These are phyloP conservation scores for Scomber scombrus DNA, from an alignment of 2,113 vertebrate species.

Conservation along the genomic window DNA sequence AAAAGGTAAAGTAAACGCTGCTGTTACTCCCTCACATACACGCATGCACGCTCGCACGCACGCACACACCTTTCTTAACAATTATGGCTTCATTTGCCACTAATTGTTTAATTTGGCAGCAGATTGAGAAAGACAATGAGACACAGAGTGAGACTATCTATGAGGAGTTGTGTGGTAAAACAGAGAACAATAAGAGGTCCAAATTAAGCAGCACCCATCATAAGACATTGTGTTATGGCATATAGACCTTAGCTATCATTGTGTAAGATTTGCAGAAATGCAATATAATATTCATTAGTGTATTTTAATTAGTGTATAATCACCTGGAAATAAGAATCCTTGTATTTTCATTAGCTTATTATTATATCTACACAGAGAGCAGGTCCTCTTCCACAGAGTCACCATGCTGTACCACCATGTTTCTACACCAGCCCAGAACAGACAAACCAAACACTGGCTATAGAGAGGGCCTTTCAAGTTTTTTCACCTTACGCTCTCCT, in stretches of 20 bases:
- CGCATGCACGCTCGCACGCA: conserved; percentile 12
- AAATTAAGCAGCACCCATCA: conserved; percentile 20
- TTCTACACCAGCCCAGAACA: no score
- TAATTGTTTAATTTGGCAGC: conserved; percentile 66
- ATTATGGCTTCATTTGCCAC: conserved; percentile 58
- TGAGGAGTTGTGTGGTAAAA: conserved; percentile 38
- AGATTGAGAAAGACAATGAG: conserved; percentile 21
- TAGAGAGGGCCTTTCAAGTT: no score
- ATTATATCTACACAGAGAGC: no score
- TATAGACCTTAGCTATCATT: neutral
- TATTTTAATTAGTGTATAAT: no score
- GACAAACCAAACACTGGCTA: no score
- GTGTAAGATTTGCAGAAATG: no score
- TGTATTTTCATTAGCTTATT: no score
- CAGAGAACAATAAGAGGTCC: conserved; percentile 14
- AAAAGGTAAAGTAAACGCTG: conserved; percentile 23
- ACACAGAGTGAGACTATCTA: conserved; percentile 15
- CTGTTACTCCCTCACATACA: neutral
- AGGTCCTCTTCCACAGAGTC: no score
- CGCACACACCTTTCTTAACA: conserved; percentile 48
- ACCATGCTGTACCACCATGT: no score
- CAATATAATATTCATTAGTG: no score
- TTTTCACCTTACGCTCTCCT: no score
- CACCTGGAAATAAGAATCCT: no score
- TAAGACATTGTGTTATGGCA: neutral